Evolutionary conservation across 2,797 vertebrate species (phyloP), one percentile per base, ranked within the genome.

Genomic region (Pipistrellus pipistrellus): DNA sequence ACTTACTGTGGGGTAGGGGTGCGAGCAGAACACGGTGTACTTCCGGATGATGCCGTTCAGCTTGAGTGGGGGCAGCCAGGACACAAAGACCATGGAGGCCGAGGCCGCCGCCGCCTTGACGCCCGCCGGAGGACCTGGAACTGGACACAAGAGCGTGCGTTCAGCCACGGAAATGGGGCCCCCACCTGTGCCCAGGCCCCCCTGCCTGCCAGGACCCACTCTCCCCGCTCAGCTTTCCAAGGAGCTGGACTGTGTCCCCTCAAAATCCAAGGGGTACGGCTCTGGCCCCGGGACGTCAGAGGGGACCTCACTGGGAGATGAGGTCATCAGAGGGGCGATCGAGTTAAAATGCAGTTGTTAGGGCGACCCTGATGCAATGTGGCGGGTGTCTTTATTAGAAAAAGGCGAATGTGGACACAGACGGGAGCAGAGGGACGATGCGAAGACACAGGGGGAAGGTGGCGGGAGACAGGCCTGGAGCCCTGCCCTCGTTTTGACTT

Each of bases 1-100:
- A 97, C 98, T 98, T 98, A 99, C 99, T 93, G 99, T 99, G 86
- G 99, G 99, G 97, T 99, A 99, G 46, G 99, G 99, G 97, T 99
- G 99, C 2, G 99, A 99, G 98, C 99, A 99, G 99, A 99, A 99
- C 91, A 99, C 99, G 0, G 99, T 99, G 98, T 99, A 99, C 98
- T 99, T 99, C 96, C 99, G 98, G 98, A 99, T 99, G 97, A 99
- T 98, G 96, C 99, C 99, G 0, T 99, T 99, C 96, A 99, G 98
- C 98, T 99, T 99, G 97, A 99, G 98, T 0, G 99, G 99, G 71
- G 99, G 99, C 10, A 99, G 98, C 99, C 99, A 99, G 84, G 99
- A 99, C 68, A 99, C 99, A 0, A 99, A 99, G 91, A 99, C 99
- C 0, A 99, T 99, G 0, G 99, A 99, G 95, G 99, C 99, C 0